Conservation (phyloP, 2,797 vertebrate genomes). For the Semaprochilodus insignis region DNA sequence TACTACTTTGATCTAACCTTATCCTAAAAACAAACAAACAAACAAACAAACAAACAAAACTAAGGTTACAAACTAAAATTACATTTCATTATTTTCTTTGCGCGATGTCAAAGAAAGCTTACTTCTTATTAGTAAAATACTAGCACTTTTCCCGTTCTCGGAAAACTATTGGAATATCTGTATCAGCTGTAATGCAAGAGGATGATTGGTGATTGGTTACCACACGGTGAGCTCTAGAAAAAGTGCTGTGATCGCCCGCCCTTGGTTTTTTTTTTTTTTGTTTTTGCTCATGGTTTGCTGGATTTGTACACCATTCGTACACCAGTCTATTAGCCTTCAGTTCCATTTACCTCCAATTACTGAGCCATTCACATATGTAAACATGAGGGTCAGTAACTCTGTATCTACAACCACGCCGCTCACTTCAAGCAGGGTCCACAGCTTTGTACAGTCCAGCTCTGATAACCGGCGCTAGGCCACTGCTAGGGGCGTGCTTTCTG, state of each 20-base stretch:
- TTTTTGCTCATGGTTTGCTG: constrained; percentile 5
- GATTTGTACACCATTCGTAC: background rate
- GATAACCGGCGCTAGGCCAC: constrained; percentile 35
- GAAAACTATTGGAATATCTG: background rate
- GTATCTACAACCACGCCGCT: background rate
- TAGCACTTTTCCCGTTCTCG: constrained; percentile 3
- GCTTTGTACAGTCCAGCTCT: background rate
- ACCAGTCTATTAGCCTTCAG: background rate
- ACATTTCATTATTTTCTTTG: constrained; percentile 32
- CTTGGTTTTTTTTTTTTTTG: no score
- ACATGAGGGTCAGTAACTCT: constrained; percentile 1
- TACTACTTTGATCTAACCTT: background rate
- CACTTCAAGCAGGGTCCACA: background rate
- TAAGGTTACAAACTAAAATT: background rate
- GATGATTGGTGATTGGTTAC: constrained; percentile 7
- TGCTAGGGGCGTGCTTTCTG: constrained; percentile 60
- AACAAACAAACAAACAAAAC: no score
- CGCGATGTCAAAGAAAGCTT: background rate
- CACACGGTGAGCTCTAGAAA: background rate
- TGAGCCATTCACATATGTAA: background rate
- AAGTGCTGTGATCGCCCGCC: constrained; percentile 3
- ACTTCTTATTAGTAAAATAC: constrained; percentile 34
- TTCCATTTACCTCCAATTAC: background rate
- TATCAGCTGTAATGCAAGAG: background rate
- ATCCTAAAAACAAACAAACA: background rate